Percentiles rank a stretch among this genome's conserved stretches.
phyloP scores from a whole-genome alignment of 2,797 vertebrate species.

The Rallus crepitans region DNA sequence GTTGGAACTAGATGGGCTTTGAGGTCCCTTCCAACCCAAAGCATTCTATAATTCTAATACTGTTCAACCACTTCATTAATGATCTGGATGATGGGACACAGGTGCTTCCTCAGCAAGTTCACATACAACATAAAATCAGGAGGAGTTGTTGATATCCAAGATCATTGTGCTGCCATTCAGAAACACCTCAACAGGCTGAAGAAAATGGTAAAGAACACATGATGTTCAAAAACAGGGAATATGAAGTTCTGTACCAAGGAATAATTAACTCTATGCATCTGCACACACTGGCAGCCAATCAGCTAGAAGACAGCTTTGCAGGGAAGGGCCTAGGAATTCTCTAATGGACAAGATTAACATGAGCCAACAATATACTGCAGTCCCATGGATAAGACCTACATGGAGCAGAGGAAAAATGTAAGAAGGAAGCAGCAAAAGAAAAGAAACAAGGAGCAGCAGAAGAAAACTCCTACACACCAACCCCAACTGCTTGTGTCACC shows the following conservation, averaged over 20 bases:
- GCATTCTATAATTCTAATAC: not conserved
- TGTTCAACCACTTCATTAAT: not conserved
- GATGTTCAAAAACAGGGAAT: not conserved
- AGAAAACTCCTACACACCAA: not conserved
- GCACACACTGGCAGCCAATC: not conserved
- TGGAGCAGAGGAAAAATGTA: not conserved
- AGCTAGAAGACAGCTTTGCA: not conserved
- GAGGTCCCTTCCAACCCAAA: too few species aligned
- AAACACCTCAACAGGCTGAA: not conserved
- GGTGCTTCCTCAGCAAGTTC: not conserved
- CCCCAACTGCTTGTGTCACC: not conserved
- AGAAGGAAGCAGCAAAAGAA: not conserved
- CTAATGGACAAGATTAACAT: not conserved
- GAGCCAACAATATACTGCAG: not conserved
- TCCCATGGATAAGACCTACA: not conserved
- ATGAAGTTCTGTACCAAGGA: not conserved
- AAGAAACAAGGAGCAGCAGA: not conserved
- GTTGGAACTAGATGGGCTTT: too few species aligned
- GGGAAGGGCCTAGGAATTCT: not conserved
- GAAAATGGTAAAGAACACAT: not conserved
- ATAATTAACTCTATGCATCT: not conserved
- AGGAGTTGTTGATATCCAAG: not conserved
- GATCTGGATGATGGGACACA: not conserved
- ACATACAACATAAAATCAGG: not conserved
- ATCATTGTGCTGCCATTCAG: not conserved